Conservation (phyloP, 2,888 invertebrate genomes). For the Agonopterix arenella region DNA sequence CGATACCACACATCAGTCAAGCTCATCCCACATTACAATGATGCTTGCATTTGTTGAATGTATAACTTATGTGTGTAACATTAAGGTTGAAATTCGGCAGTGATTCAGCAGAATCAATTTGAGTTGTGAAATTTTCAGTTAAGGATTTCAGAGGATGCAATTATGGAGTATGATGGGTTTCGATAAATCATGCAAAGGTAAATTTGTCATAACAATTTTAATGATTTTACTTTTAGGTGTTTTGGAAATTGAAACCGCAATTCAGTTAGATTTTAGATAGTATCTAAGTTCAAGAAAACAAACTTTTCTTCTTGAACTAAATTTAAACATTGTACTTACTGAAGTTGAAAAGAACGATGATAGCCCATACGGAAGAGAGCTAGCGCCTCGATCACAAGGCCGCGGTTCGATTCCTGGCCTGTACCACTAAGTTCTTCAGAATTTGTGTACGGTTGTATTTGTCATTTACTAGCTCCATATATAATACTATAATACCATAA, state of each 20-base stretch:
- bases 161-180: slow-evolving; percentile 1
- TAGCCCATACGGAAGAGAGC: too few relatives aligned
- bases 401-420: too few relatives aligned
- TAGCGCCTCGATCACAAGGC: too few relatives aligned
- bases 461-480: too few relatives aligned
- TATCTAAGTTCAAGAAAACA: neutral
- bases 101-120: slow-evolving; percentile 4
- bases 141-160: slow-evolving; percentile 7
- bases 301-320: neutral
- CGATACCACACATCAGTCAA: slow-evolving; percentile 42
- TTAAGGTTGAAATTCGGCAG: slow-evolving; percentile 4
- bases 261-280: neutral
- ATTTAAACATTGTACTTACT: too few relatives aligned
- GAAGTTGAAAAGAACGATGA: too few relatives aligned
- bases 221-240: neutral
- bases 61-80: neutral
- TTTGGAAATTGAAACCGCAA: neutral
- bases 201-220: neutral
- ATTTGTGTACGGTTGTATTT: too few relatives aligned
- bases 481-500: too few relatives aligned
- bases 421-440: too few relatives aligned
- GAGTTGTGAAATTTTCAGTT: slow-evolving; percentile 4
- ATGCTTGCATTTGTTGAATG: slow-evolving; percentile 28
- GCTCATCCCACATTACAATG: slow-evolving; percentile 43
- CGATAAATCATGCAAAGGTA: neutral